Percentiles rank a stretch among this genome's conserved stretches.
Conservation (phyloP, 2,113 vertebrate genomes). For the Syngnathus floridae region DNA sequence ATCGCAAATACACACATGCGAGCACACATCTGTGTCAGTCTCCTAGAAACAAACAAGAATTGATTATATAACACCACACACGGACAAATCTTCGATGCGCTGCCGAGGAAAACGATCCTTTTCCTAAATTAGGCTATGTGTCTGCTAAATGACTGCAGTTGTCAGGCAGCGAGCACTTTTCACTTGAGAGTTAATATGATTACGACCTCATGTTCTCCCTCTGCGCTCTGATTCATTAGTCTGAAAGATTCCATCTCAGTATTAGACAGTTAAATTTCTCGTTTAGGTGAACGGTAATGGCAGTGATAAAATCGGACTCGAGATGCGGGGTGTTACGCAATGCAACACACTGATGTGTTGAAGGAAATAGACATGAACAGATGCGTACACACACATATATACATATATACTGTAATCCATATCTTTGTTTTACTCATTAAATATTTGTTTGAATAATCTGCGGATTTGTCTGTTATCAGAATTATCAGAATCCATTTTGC, state of each 20-base stretch:
- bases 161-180: conserved; percentile 4
- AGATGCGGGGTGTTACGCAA: conserved; percentile 11
- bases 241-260: conserved; percentile 18
- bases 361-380: not conserved
- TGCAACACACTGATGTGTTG: conserved; percentile 10
- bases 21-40: conserved; percentile 23
- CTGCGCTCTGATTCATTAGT: conserved; percentile 15
- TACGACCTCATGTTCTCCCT: conserved; percentile 16
- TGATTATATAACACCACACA: conserved; percentile 22
- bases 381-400: too few relatives aligned
- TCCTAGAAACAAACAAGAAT: conserved; percentile 20
- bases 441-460: too few relatives aligned
- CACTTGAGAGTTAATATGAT: conserved; percentile 6
- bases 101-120: not conserved
- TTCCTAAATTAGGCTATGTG: not conserved
- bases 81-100: not conserved
- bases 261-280: conserved; percentile 18
- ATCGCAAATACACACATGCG: conserved; percentile 16
- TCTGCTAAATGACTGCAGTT: conserved; percentile 12
- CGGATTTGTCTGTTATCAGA: too few relatives aligned
- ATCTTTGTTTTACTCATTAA: too few relatives aligned
- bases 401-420: too few relatives aligned
- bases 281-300: conserved; percentile 6
- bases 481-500: not conserved
- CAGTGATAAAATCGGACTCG: conserved; percentile 9